Conservation (phyloP, 2,888 invertebrate genomes). For the Mythimna ferrago region DNA sequence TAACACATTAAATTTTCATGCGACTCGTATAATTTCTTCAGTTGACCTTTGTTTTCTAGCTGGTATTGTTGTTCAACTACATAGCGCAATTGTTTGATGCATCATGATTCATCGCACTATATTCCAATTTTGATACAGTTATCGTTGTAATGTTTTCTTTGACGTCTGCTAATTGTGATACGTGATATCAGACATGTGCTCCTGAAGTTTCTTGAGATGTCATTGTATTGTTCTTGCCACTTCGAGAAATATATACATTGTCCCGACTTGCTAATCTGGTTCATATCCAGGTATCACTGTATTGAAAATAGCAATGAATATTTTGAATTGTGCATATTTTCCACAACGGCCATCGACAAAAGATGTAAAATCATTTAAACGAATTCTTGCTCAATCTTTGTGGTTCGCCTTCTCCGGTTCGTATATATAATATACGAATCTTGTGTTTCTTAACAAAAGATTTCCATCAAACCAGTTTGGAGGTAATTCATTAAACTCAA, state of each 20-base stretch:
- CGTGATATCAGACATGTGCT: conserved; percentile 60
- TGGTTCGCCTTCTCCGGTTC: conserved; percentile 50
- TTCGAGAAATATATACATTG: conserved; percentile 26
- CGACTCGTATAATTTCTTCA: conserved; percentile 78
- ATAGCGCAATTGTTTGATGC: conserved; percentile 68
- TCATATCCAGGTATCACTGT: conserved; percentile 31
- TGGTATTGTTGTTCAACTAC: conserved; percentile 76
- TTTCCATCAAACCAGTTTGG: conserved; percentile 73
- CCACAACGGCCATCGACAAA: conserved; percentile 40
- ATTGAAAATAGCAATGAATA: conserved; percentile 43
- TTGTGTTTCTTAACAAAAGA: conserved; percentile 69
- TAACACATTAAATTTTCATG: conserved; percentile 83
- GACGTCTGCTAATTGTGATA: conserved; percentile 49
- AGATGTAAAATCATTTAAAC: conserved; percentile 67
- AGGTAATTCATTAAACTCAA: conserved; percentile 68
- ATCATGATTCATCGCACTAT: conserved; percentile 77
- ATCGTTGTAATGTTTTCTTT: conserved; percentile 56
- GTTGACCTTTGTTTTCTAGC: conserved; percentile 81
- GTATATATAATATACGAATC: conserved; percentile 58
- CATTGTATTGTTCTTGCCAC: conserved; percentile 23
- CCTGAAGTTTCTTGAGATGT: background rate
- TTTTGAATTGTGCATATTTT: conserved; percentile 53
- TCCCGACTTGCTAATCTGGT: conserved; percentile 27
- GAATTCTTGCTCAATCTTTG: conserved; percentile 66
- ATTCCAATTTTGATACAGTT: conserved; percentile 65